phyloP scores from a whole-genome alignment of 2,113 vertebrate species.

The Montifringilla adamsi region DNA sequence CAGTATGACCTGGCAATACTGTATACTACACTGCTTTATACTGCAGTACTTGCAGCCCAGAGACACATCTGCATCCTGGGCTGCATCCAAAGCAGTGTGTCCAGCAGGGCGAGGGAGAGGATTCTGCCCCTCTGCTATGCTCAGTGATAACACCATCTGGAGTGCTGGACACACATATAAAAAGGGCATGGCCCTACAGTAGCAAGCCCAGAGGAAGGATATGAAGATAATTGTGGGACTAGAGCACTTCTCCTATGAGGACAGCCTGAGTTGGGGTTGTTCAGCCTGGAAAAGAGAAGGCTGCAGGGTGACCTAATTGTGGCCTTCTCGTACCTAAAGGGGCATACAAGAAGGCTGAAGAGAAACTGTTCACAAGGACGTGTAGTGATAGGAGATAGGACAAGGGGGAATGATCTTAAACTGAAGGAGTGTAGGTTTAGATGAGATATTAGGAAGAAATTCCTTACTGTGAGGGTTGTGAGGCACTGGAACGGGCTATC shows the following conservation, averaged over 20 bases:
- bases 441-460: background rate
- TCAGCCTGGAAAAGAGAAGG: background rate
- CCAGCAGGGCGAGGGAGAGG: background rate
- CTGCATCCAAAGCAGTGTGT: background rate
- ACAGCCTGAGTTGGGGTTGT: background rate
- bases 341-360: background rate
- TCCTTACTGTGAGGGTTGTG: background rate
- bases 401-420: background rate
- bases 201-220: background rate
- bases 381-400: background rate
- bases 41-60: background rate
- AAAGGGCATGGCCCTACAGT: background rate
- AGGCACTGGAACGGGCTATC: background rate
- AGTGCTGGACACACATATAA: background rate
- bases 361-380: background rate
- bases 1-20: background rate
- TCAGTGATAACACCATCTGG: background rate
- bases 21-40: background rate
- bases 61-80: background rate
- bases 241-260: background rate
- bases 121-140: background rate
- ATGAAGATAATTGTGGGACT: background rate
- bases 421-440: background rate
- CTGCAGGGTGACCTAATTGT: background rate
- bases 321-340: background rate